Conservation (phyloP, 2,113 vertebrate genomes). For the Python bivittatus region DNA sequence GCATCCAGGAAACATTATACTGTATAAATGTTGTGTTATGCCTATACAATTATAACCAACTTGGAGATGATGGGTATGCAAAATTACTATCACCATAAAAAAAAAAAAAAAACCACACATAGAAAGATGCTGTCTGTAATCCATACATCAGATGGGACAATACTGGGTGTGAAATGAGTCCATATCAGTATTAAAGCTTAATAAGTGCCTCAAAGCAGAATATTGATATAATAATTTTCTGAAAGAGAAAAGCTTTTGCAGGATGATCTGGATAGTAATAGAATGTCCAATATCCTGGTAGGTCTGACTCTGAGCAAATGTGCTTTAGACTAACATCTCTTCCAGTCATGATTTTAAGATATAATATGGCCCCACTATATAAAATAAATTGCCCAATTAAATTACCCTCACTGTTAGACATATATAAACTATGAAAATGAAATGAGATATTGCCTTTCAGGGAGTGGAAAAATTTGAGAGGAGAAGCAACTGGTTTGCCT, state of each 20-base stretch:
- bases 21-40: slow-evolving; percentile 48
- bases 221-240: background rate
- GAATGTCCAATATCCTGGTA: background rate
- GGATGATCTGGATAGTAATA: background rate
- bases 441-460: background rate
- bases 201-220: slow-evolving; percentile 53
- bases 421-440: background rate
- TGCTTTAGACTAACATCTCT: background rate
- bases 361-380: background rate
- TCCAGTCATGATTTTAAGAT: background rate
- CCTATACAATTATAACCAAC: background rate
- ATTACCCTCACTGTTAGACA: background rate
- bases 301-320: background rate
- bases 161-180: slow-evolving; percentile 43
- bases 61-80: slow-evolving; percentile 41
- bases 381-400: background rate
- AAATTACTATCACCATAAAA: slow-evolving; percentile 11
- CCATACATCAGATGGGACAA: slow-evolving; percentile 37
- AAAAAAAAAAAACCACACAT: background rate
- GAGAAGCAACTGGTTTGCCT: background rate
- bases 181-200: slow-evolving; percentile 53
- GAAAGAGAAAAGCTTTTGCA: background rate
- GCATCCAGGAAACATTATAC: slow-evolving; percentile 37
- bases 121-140: slow-evolving; percentile 15
- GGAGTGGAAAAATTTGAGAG: background rate